Percentiles rank a stretch among this genome's conserved stretches.
phyloP scores from a whole-genome alignment of 2,113 vertebrate species.

The Perca schrenkii region DNA sequence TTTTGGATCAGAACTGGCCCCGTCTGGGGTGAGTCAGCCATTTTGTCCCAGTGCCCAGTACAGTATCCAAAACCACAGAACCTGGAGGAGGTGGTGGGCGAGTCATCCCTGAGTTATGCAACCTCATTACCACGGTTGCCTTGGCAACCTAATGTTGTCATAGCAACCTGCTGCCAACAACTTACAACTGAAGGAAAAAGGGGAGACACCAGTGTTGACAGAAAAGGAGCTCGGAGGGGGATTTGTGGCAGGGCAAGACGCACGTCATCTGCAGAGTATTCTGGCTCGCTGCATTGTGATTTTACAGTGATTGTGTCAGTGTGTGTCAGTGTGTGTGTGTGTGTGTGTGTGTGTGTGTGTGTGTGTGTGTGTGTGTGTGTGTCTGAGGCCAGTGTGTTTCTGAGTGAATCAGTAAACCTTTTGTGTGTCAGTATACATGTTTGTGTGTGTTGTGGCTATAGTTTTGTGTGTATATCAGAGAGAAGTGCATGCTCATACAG shows the following conservation, averaged over 20 bases:
- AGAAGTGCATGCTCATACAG: background rate
- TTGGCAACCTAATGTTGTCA: conserved; percentile 49
- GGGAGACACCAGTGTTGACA: conserved; percentile 55
- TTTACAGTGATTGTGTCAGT: conserved; percentile 13
- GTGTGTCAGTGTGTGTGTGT: conserved; percentile 30
- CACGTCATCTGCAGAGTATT: conserved; percentile 54
- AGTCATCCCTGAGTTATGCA: conserved; percentile 65
- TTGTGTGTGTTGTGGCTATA: background rate
- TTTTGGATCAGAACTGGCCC: conserved; percentile 18
- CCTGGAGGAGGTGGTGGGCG: conserved; percentile 14
- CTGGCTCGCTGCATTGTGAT: conserved; percentile 40
- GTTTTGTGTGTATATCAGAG: background rate
- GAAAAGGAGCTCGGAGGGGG: conserved; percentile 16
- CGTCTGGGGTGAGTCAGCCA: conserved; percentile 7
- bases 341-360: conserved; percentile 7
- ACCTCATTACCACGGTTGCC: conserved; percentile 29
- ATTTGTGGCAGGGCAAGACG: conserved; percentile 24
- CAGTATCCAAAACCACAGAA: conserved; percentile 39
- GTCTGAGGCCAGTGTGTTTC: background rate
- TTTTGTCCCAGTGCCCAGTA: conserved; percentile 34
- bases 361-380: conserved; percentile 22
- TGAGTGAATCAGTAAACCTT: background rate
- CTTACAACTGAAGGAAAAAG: conserved; percentile 38
- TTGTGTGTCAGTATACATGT: background rate
- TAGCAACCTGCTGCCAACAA: conserved; percentile 61